Evolutionary conservation across 2,797 vertebrate genomes (phyloP), one percentile per base, ranked within the genome.

Genomic region (Sebastes oblongus): DNA sequence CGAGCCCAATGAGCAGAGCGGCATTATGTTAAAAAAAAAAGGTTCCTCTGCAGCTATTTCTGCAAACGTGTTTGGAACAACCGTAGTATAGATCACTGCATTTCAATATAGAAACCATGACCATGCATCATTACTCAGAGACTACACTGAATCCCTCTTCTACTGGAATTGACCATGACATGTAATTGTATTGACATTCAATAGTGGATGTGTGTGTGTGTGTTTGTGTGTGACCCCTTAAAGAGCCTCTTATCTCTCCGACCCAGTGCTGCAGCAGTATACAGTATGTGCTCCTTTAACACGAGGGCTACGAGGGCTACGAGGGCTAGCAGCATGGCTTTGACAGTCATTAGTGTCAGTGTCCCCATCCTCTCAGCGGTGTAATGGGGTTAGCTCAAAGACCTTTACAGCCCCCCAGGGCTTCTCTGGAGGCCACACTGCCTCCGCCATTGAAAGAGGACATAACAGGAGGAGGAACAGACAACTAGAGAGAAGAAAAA

Each of bases 261-360:
- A 81, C 34, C 56, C 56, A 61, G 52, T n/a, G 34, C 72, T 60
- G n/a, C 46, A 61, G 54, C 27, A 60, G 71, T 69, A 46, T 76
- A 1, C 16, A 11, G 22, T 27, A 46, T 59, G 54, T 75, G 58
- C 27, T 67, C 24, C 59, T 82, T 81, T 39, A 50, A 27, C 76
- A 77, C 32, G 13, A 56, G 52, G 66, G 78, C 76, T 79, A 64
- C 24, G 24, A 24, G 24, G 24, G 24, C 24, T 24, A 24, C 2
- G 6, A 56, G 29, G 29, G 29, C 61, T 42, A 54, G 71, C 59
- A 39, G 76, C 65, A 67, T 18, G 81, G 77, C 75, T 72, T 60
- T 86, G 68, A 76, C 78, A 85, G 90, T 90, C 80, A 91, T 94
- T 90, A 89, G 89, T 91, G 86, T 91, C 90, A 84, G 81, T 92